Evolutionary conservation across 2,113 vertebrate species (phyloP).

Genomic region (Reinhardtius hippoglossoides): DNA sequence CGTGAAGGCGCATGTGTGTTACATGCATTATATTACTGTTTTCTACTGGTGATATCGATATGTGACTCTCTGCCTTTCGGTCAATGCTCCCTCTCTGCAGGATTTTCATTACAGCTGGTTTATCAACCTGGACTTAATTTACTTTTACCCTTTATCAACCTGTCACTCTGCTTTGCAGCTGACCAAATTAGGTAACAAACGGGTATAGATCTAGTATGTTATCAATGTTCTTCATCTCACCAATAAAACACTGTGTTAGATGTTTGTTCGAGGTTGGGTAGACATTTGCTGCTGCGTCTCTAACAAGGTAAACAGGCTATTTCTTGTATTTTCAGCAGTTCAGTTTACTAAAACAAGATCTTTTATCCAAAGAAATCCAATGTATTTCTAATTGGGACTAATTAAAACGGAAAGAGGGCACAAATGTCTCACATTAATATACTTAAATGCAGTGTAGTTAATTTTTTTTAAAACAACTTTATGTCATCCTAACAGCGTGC

Average conservation of each 20-base stretch:
- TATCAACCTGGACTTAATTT: not conserved
- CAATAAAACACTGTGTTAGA: slow-evolving; percentile 1
- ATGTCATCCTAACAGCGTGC: not conserved
- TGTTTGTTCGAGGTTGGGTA: not conserved
- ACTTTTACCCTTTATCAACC: too few species aligned
- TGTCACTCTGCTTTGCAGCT: slow-evolving; percentile 48
- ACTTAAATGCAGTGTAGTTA: not conserved
- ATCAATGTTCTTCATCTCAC: slow-evolving; percentile 28
- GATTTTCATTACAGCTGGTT: not conserved
- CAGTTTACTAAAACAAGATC: not conserved
- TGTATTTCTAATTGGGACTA: not conserved
- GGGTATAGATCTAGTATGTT: slow-evolving; percentile 2
- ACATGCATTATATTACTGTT: not conserved
- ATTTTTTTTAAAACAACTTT: not conserved
- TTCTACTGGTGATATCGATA: not conserved
- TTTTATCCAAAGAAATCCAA: not conserved
- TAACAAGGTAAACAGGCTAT: not conserved
- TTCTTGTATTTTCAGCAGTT: not conserved
- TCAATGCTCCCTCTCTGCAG: not conserved
- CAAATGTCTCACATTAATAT: not conserved
- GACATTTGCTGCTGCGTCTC: not conserved
- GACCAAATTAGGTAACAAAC: slow-evolving; percentile 16
- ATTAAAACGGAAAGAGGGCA: not conserved
- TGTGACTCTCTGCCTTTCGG: not conserved
- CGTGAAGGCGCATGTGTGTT: not conserved